Percentiles rank a stretch among this genome's conserved stretches.
Conservation (phyloP, 2,888 invertebrate genomes). For the Thecophora atra region DNA sequence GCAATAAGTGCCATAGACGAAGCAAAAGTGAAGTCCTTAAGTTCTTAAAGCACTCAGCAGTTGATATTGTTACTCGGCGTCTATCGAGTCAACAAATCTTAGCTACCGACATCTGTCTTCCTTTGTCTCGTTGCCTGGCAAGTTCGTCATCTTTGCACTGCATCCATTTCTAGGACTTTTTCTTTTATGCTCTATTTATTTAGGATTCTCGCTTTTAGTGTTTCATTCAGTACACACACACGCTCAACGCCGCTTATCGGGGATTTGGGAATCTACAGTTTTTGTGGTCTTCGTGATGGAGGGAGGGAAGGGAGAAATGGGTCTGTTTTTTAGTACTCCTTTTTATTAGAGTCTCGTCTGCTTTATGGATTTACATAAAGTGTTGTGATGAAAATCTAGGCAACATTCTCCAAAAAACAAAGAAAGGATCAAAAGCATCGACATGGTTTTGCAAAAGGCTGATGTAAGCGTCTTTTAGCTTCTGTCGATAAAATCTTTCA, state of each 20-base stretch:
- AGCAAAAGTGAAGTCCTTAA: slow-evolving; percentile 13
- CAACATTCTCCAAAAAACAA: too few relatives aligned
- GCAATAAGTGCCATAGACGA: not conserved
- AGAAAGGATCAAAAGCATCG: too few relatives aligned
- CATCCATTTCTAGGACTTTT: not conserved
- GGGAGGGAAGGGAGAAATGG: too few relatives aligned
- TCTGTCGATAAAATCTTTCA: too few relatives aligned
- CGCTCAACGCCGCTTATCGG: not conserved
- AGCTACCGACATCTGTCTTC: slow-evolving; percentile 1
- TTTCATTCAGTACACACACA: not conserved
- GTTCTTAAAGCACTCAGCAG: slow-evolving; percentile 20
- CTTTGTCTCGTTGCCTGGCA: not conserved
- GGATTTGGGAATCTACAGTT: slow-evolving; percentile 2
- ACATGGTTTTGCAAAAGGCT: too few relatives aligned
- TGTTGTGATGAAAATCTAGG: too few relatives aligned
- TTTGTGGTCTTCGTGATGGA: not conserved
- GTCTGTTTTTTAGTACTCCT: not conserved
- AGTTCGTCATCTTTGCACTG: not conserved
- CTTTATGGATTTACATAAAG: slow-evolving; percentile 4
- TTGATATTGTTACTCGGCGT: slow-evolving; percentile 24
- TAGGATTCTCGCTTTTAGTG: not conserved
- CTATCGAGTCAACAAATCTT: slow-evolving; percentile 15
- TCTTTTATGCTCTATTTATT: slow-evolving; percentile 2
- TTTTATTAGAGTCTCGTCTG: not conserved
- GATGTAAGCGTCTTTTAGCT: too few relatives aligned